A percentile compares a stretch with the other conserved stretches of the same genome.
Evolutionary conservation across 1,140 invertebrate species (phyloP).

Genomic region (Heliconius himera): DNA sequence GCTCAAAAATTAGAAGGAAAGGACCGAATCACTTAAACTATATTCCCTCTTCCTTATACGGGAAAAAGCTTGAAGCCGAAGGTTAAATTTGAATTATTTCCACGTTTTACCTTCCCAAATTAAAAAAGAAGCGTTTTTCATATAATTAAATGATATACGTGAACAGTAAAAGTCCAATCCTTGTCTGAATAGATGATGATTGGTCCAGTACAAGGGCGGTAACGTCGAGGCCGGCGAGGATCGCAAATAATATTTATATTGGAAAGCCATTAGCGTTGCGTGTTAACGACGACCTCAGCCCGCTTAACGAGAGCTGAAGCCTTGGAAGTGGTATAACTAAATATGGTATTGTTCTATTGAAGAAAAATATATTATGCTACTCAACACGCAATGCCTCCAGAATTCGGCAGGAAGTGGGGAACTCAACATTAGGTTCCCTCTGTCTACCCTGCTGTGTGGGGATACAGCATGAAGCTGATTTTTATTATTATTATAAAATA

Average conservation of each 20-base stretch:
- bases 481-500: no score
- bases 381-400: no score
- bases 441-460: no score
- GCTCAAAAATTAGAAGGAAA: no score
- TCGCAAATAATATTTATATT: conserved; percentile 32
- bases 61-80: background rate
- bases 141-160: background rate
- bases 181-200: conserved; percentile 26
- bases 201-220: conserved; percentile 16
- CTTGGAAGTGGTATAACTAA: background rate
- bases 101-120: background rate
- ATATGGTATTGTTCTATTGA: background rate
- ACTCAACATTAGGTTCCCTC: no score
- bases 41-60: background rate
- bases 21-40: background rate
- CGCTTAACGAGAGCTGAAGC: conserved; percentile 2
- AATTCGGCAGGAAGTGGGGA: no score
- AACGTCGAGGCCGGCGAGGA: conserved; percentile 12
- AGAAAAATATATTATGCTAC: no score
- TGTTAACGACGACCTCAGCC: conserved; percentile 25
- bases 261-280: conserved; percentile 32
- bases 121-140: background rate
- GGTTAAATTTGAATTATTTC: background rate
- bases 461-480: no score
- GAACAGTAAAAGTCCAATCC: background rate